Conservation (phyloP, 2,113 vertebrate species). For the Colius striatus region DNA sequence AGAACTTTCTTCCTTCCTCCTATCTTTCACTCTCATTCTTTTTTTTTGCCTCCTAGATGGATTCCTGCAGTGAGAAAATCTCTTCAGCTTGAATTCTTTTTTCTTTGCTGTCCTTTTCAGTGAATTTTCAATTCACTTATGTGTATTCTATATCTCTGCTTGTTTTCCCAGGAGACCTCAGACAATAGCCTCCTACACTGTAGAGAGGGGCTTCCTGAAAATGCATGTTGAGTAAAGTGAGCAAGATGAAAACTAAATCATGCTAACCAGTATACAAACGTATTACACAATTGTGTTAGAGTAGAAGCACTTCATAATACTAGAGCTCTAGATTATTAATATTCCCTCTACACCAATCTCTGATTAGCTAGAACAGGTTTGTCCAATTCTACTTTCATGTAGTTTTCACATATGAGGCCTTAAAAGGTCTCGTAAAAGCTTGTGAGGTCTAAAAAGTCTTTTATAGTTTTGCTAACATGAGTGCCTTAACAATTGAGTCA, state of each 20-base stretch:
- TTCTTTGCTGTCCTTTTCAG: constrained; percentile 21
- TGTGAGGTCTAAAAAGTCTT: neutral
- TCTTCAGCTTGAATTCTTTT: constrained; percentile 12
- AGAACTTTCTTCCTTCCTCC: neutral
- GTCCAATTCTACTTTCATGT: neutral
- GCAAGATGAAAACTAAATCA: constrained; percentile 23
- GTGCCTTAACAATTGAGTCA: neutral
- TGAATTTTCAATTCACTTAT: constrained; percentile 40
- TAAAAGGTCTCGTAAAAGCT: neutral
- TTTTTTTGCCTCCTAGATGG: neutral
- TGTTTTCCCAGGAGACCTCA: neutral
- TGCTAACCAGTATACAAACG: constrained; percentile 47
- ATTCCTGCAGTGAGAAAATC: neutral
- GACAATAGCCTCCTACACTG: neutral
- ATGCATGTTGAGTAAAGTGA: neutral
- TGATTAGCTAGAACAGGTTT: neutral
- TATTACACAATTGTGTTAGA: neutral
- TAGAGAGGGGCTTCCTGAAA: constrained; percentile 45
- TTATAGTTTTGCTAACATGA: neutral
- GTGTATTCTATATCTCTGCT: neutral
- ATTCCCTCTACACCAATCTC: neutral
- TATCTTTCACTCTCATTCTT: neutral
- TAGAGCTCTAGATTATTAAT: neutral
- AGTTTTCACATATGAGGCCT: neutral
- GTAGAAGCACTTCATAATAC: neutral